Base-by-base conservation (phyloP, 2,113 vertebrate species). In the Pelecanoides urinatrix region DNA sequence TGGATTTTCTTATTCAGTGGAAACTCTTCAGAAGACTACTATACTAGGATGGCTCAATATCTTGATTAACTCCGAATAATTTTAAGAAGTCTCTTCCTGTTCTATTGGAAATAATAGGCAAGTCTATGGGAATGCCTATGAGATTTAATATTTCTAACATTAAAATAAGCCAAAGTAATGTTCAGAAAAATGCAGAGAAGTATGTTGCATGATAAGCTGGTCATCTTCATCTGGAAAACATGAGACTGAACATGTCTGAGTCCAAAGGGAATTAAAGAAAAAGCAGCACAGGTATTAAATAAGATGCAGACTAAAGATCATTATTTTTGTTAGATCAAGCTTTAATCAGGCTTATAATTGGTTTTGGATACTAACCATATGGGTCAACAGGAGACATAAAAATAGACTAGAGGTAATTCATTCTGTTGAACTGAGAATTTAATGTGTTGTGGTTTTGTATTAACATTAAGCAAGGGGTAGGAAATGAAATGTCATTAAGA, bases 301-400 rank as follows among this genome's bases (percentile, higher is more conserved):
- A 94, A 95, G 44, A 72, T 44, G 13, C 62, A 80, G 40, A 40
- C 12, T 86, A 87, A 86, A 94, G 62, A 86, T 16, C 15, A 34
- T 52, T 77, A 55, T 73, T 92, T 85, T 92, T 93, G 61, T 96
- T 76, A 80, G 32, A 68, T 95, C 50, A 77, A 23, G 38, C 26
- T 93, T 95, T 96, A 96, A 92, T 97, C 92, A 95, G 56, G 14
- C 38, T 96, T 92, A 34, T 93, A 94, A 96, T 96, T 97, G 77
- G 65, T 85, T 97, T 95, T 88, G 58, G 21, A 92, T 96, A 53
- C 25, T 89, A 97, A 93, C 52, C 66, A 91, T 90, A 91, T 88
- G 66, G 45, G 81, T 96, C 81, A 97, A 38, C 67, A 82, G 89
- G 63, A 90, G 86, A 86, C 5, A 13, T 71, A 53, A 90, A 88